Evolutionary conservation across 2,113 vertebrate species (phyloP).

Genomic region (Oreotrochilus melanogaster): DNA sequence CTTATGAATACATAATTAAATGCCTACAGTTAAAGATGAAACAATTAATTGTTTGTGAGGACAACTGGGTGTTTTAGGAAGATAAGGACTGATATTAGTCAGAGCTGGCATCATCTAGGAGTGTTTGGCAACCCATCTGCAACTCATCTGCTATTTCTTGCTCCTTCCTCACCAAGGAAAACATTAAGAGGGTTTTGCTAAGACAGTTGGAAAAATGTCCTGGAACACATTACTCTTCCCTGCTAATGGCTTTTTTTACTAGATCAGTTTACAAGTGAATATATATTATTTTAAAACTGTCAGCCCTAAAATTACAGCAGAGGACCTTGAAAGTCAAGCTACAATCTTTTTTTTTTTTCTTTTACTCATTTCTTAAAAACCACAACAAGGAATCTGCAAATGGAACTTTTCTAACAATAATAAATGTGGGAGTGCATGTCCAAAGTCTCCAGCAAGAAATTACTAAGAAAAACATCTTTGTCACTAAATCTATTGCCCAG

Average conservation of each 20-base stretch:
- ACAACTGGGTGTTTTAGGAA: slow-evolving; percentile 1
- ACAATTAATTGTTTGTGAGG: slow-evolving; percentile 26
- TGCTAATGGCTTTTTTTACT: not conserved
- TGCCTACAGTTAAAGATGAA: not conserved
- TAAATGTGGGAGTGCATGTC: not conserved
- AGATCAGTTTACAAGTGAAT: not conserved
- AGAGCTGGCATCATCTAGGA: slow-evolving; percentile 9
- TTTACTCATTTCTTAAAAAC: not conserved
- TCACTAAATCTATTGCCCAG: not conserved
- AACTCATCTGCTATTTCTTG: slow-evolving; percentile 18
- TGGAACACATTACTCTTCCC: not conserved
- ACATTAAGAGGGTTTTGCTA: slow-evolving; percentile 6
- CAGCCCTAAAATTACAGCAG: not conserved
- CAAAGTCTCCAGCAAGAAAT: not conserved
- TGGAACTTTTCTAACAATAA: not conserved
- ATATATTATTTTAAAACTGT: not conserved
- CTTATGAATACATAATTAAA: not conserved
- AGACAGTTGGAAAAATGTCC: not conserved
- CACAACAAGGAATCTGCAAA: not conserved
- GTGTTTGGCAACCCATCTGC: not conserved
- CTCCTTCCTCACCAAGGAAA: slow-evolving; percentile 29
- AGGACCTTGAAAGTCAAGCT: not conserved
- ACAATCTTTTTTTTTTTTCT: not conserved
- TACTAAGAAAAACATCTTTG: not conserved
- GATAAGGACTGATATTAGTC: slow-evolving; percentile 31